Conservation (phyloP, 2,888 invertebrate genomes). For the Calameuta filiformis region DNA sequence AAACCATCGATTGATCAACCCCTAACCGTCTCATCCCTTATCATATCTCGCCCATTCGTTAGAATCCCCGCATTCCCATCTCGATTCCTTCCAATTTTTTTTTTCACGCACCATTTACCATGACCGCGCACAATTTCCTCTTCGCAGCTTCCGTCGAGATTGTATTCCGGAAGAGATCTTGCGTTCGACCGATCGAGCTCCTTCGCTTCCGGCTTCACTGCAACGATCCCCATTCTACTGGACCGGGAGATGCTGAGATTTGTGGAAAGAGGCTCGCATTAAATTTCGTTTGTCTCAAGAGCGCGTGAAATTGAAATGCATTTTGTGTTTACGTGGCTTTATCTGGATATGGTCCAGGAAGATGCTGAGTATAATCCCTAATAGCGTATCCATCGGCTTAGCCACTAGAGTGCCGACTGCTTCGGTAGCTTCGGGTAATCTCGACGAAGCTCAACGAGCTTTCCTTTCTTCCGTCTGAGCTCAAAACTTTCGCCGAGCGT, state of each 20-base stretch:
- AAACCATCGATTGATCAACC: neutral
- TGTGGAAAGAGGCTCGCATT: neutral
- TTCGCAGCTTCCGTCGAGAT: neutral
- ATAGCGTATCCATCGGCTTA: neutral
- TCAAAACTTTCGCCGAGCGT: neutral
- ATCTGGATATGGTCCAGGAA: neutral
- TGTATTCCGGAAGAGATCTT: neutral
- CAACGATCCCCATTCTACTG: neutral
- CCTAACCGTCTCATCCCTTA: neutral
- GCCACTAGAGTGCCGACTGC: neutral
- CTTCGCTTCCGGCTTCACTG: neutral
- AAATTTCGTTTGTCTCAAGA: neutral
- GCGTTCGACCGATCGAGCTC: neutral
- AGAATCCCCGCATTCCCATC: neutral
- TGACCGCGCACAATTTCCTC: neutral
- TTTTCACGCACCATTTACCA: neutral
- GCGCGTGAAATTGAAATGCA: neutral
- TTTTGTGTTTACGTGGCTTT: neutral
- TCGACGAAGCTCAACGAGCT: neutral
- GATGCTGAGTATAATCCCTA: neutral
- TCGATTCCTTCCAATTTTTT: conserved; percentile 1
- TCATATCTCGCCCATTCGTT: neutral
- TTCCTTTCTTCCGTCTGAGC: neutral
- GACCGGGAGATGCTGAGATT: neutral
- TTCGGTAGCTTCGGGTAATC: neutral